Evolutionary conservation across 2,797 vertebrate species (phyloP), one percentile per base, ranked within the genome.

Genomic region (Epinephelus coioides): DNA sequence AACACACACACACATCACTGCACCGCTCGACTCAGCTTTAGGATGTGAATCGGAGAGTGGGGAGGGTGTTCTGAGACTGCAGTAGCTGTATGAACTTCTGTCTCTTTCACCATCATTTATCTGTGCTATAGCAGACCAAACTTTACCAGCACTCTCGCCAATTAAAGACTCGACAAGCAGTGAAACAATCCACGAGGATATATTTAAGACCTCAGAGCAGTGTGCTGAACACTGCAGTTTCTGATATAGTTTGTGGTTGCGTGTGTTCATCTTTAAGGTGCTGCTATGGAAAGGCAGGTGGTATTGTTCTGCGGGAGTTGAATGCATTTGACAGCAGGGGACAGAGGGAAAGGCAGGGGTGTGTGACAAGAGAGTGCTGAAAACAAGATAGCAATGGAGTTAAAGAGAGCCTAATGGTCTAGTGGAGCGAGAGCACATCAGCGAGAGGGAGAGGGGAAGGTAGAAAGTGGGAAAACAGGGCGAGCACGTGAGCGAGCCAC

Each of bases 391-490:
- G 82, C 67, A 63, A 40, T 66, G 67, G 72, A 84, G 82, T 88
- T 80, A 83, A 89, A 89, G 69, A 79, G 79, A 80, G 55, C 19
- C 53, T 92, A 88, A 85, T 89, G 86, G 84, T 85, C 79, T 82
- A 84, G 69, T 85, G 84, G 87, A 92, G 88, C 50, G 76, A 85
- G 75, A 80, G 84, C 86, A 64, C 83, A 85, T 84, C 81, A 49
- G 43, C 5, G 17, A 67, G 70, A 78, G 78, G 53, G n/a, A 82
- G 76, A 63, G 69, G 34, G 62, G 78, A 63, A 81, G 65, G 82
- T 67, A 83, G 40, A 65, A n/a, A 64, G 77, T 27, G 63, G 69
- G 43, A 77, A 63, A 86, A 62, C 61, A 54, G 79, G 61, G 66
- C 47, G 51, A 82, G 69, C 84, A 76, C 6, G 18, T 74, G 70